Evolutionary conservation across 1,140 invertebrate genomes (phyloP).

Genomic region (Monochamus saltuarius): DNA sequence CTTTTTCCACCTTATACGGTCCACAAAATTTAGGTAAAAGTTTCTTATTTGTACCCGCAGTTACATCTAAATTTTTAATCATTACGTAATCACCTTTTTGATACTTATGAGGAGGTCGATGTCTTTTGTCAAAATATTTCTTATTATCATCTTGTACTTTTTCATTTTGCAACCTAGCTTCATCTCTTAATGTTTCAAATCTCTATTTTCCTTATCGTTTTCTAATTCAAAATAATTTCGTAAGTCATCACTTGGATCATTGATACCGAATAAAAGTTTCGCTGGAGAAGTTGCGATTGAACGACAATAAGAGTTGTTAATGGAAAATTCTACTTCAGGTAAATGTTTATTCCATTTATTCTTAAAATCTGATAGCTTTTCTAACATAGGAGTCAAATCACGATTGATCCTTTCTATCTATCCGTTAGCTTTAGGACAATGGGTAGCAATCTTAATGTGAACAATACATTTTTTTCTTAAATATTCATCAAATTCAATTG

Average conservation of each 20-base stretch:
- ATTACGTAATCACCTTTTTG: constrained; percentile 34
- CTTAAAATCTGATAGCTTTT: constrained; percentile 17
- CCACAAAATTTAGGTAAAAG: constrained; percentile 34
- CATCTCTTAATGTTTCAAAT: not conserved
- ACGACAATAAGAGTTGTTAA: constrained; percentile 38
- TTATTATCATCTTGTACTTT: not conserved
- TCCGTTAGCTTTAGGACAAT: constrained; percentile 31
- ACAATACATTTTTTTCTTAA: constrained; percentile 25
- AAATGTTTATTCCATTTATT: constrained; percentile 34
- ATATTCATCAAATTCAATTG: constrained; percentile 24
- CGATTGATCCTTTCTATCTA: constrained; percentile 39
- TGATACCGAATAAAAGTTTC: not conserved
- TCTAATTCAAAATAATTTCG: not conserved
- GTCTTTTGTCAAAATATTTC: constrained; percentile 21
- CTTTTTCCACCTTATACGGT: constrained; percentile 22
- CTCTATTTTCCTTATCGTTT: not conserved
- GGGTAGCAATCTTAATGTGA: constrained; percentile 24
- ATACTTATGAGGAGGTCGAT: constrained; percentile 26
- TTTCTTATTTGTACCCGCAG: constrained; percentile 33
- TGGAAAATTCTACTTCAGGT: constrained; percentile 30
- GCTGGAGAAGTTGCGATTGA: constrained; percentile 22
- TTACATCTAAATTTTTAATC: constrained; percentile 30
- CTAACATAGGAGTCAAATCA: constrained; percentile 29
- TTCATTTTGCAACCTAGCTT: no score
- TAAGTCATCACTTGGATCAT: not conserved